Base-by-base conservation (phyloP, 2,113 vertebrate species). In the Speoplatyrhinus poulsoni region DNA sequence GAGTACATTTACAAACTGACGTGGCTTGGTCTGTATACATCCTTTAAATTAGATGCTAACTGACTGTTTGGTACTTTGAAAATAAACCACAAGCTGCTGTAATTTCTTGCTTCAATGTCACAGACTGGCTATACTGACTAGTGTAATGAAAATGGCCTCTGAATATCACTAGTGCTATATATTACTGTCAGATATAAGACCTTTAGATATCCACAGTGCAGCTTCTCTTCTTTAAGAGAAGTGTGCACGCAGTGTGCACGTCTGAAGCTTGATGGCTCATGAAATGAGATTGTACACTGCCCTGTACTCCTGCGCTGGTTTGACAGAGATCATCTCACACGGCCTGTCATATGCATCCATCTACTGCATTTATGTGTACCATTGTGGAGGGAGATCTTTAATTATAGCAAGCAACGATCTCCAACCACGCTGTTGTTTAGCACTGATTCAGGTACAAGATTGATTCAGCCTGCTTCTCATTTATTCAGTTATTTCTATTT, bases 211-310 rank as follows among this genome's bases (percentile, higher is more conserved):
- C 55, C 58, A 70, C 69, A 49, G 56, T 50, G 17, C 47, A 19
- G 54, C 15, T 50, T 16, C 64, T 74, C 61, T 58, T 36, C 12
- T 41, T 41, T 41, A 54, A 41, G 52, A 74, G 62, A 64, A 66
- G 4, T 0, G 26, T 66, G 55, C 32, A 46, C 50, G 62, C 66
- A 66, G 4, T 0, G 26, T 66, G 55, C 32, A 46, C 47, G 62
- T 73, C 66, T 74, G 75, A 74, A 82, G 82, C 72, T 87, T 84
- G 84, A 90, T 89, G 90, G 83, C 79, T 91, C 88, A 90, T 90
- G 87, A 91, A 91, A 90, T 87, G 80, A 70, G 65, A 85, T 84
- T 77, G 70, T 79, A 69, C 73, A 16, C 65, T 70, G 59, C 68
- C 69, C 72, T 71, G 72, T 83, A 87, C 82, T 85, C 76, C 73